These are phyloP conservation scores for Muscicapa adusta DNA, from an alignment of 2,113 vertebrate species.

Conservation along the genomic window DNA sequence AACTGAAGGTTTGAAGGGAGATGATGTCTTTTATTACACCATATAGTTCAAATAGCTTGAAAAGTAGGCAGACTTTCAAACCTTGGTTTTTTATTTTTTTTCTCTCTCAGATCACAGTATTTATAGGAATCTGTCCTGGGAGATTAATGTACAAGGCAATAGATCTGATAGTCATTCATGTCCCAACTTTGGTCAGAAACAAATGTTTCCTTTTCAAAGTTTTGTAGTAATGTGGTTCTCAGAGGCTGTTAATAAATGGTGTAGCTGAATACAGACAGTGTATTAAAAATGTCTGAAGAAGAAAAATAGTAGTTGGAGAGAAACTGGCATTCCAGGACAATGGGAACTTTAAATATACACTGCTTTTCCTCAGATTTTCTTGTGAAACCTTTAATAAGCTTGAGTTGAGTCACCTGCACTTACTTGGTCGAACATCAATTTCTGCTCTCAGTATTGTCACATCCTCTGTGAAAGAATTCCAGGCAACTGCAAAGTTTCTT, in stretches of 20 bases:
- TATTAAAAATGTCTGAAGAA: neutral
- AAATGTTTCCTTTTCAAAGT: neutral
- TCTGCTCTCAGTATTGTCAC: neutral
- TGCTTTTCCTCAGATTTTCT: constrained; percentile 1
- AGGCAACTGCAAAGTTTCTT: neutral
- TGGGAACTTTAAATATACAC: neutral
- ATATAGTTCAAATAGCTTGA: neutral
- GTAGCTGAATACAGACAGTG: neutral
- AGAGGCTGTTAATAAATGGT: neutral
- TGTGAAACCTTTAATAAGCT: neutral
- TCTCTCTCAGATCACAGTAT: neutral
- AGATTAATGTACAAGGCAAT: neutral
- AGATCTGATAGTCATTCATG: neutral
- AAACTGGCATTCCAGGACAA: neutral
- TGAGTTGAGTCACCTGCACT: neutral
- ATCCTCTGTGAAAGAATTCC: neutral
- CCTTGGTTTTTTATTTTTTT: neutral
- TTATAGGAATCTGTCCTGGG: constrained; percentile 1
- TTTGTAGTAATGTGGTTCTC: constrained; percentile 20
- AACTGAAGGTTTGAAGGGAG: neutral
- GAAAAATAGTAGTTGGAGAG: neutral
- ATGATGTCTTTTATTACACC: neutral
- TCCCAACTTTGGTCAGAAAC: neutral
- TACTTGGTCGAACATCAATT: neutral
- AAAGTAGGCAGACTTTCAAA: neutral